Evolutionary conservation across 2,113 vertebrate genomes (phyloP).

Genomic region (Alethe diademata): DNA sequence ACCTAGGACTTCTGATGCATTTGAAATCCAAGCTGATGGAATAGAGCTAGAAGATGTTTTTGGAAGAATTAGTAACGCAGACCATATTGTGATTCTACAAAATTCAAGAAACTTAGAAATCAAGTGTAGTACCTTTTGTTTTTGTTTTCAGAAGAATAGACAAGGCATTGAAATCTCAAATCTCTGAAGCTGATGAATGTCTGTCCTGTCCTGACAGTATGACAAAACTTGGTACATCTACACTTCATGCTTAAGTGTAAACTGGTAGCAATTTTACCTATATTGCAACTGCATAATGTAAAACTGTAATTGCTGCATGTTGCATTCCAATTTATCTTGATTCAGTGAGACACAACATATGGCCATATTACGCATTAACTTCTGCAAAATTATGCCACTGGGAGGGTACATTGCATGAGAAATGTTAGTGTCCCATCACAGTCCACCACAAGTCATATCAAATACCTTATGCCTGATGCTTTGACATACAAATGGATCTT

Average conservation of each 20-base stretch:
- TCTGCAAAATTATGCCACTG: background rate
- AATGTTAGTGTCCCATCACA: background rate
- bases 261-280: background rate
- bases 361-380: background rate
- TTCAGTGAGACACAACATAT: conserved; percentile 5
- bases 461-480: background rate
- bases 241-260: background rate
- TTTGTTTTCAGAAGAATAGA: background rate
- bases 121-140: background rate
- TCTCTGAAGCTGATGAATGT: background rate
- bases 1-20: background rate
- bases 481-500: conserved; percentile 3
- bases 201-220: background rate
- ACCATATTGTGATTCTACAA: background rate
- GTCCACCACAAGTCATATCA: background rate
- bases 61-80: background rate
- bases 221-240: background rate
- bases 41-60: background rate
- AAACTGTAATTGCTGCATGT: background rate
- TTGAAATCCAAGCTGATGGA: background rate
- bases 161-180: background rate
- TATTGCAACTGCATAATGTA: background rate
- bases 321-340: background rate
- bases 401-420: background rate
- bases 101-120: background rate